Evolutionary conservation across 2,888 invertebrate genomes (phyloP).

Genomic region (Himalopsyche kuldschensis): DNA sequence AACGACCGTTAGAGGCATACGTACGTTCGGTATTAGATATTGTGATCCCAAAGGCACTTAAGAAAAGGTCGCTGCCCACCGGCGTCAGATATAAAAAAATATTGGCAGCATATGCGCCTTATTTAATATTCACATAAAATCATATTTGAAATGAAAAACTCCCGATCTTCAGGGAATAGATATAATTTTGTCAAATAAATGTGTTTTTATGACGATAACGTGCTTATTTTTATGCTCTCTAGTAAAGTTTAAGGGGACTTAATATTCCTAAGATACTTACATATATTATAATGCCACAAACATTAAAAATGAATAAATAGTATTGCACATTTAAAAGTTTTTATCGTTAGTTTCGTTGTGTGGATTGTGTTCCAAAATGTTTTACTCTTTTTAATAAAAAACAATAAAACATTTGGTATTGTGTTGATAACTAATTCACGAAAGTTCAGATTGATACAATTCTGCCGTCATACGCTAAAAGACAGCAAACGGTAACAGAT

Average conservation of each 20-base stretch:
- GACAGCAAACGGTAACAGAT: no score
- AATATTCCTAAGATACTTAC: background rate
- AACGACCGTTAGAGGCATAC: background rate
- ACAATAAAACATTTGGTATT: no score
- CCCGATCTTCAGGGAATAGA: background rate
- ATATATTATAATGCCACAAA: no score
- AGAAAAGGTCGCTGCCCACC: background rate
- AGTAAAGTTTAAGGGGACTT: background rate
- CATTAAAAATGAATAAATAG: no score
- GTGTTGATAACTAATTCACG: no score
- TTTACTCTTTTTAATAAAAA: no score
- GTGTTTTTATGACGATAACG: background rate
- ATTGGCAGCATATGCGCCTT: background rate
- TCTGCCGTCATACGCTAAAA: no score
- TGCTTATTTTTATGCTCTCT: background rate
- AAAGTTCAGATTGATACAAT: no score
- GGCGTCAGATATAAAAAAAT: background rate
- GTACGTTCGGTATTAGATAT: background rate
- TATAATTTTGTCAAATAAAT: background rate
- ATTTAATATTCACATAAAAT: background rate
- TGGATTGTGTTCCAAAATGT: no score
- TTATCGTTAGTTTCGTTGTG: no score
- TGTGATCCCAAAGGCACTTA: background rate
- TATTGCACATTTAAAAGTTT: no score
- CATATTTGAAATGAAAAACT: background rate